These are phyloP conservation scores for Drosophila kanapiae DNA, from an alignment of 1,140 invertebrate species.

Conservation along the genomic window DNA sequence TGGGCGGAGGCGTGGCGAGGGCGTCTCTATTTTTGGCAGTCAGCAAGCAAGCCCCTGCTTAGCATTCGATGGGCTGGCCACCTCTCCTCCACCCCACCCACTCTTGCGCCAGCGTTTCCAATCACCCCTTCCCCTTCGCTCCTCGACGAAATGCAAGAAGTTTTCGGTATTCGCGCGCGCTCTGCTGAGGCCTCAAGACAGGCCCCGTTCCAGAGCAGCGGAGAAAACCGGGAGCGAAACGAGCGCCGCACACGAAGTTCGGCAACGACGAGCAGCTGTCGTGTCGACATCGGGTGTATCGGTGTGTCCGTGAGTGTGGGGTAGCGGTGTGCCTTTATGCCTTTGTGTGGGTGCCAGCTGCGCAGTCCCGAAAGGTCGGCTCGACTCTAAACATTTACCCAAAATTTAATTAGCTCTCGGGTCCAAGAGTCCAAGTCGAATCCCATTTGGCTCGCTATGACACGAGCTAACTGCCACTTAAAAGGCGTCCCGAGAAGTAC, in stretches of 20 bases:
- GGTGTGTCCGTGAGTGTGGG: constrained; percentile 18
- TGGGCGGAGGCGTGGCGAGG: constrained; percentile 53
- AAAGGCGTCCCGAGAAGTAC: constrained; percentile 7
- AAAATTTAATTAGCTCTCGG: constrained; percentile 57
- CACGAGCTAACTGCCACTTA: constrained; percentile 15
- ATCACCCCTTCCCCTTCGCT: constrained; percentile 36
- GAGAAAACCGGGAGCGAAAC: constrained; percentile 51
- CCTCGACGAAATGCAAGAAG: constrained; percentile 66
- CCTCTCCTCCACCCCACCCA: constrained; percentile 15
- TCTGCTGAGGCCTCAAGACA: constrained; percentile 70
- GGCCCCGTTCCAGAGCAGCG: constrained; percentile 68
- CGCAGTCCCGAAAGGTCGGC: constrained; percentile 69
- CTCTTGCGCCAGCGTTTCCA: constrained; percentile 22
- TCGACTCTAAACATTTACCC: constrained; percentile 68
- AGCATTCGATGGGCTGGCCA: constrained; percentile 37
- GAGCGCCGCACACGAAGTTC: constrained; percentile 41
- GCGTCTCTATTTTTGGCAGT: constrained; percentile 80
- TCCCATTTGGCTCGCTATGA: constrained; percentile 29
- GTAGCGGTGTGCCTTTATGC: constrained; percentile 20
- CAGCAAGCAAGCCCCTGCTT: constrained; percentile 46
- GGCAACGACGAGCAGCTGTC: constrained; percentile 48
- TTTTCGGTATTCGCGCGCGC: constrained; percentile 74
- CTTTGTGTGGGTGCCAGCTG: constrained; percentile 50
- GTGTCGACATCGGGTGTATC: constrained; percentile 13
- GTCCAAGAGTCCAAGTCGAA: constrained; percentile 33